phyloP scores from a whole-genome alignment of 2,888 invertebrate genomes.

The Xanthia icteritia region DNA sequence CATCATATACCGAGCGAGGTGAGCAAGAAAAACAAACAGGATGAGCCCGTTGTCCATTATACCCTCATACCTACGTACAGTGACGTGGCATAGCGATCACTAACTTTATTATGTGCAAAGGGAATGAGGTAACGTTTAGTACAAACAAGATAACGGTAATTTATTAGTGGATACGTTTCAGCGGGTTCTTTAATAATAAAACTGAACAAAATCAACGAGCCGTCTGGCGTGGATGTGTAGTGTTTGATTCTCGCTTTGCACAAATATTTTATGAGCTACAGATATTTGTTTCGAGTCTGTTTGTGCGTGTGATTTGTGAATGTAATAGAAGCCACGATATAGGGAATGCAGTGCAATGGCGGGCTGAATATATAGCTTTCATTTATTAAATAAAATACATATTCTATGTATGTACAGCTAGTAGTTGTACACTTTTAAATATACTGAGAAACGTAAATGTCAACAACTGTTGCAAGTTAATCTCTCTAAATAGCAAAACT shows the following conservation, averaged over 20 bases:
- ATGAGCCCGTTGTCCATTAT: constrained; percentile 63
- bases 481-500: constrained; percentile 8
- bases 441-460: neutral
- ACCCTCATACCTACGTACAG: constrained; percentile 17
- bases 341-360: constrained; percentile 15
- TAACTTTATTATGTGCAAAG: constrained; percentile 43
- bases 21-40: constrained; percentile 71
- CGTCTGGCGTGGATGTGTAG: constrained; percentile 28
- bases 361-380: neutral
- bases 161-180: constrained; percentile 31
- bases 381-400: constrained; percentile 1
- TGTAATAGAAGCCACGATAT: constrained; percentile 37
- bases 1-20: constrained; percentile 79
- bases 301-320: constrained; percentile 51
- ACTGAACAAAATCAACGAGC: constrained; percentile 24
- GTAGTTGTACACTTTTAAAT: neutral
- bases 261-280: constrained; percentile 55
- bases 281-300: constrained; percentile 51
- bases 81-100: constrained; percentile 32
- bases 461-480: neutral
- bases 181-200: constrained; percentile 35
- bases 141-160: constrained; percentile 50
- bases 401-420: neutral
- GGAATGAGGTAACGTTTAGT: constrained; percentile 31
- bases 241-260: constrained; percentile 35